phyloP scores from a whole-genome alignment of 1,140 invertebrate species.

The Atopsyche davidsoni region DNA sequence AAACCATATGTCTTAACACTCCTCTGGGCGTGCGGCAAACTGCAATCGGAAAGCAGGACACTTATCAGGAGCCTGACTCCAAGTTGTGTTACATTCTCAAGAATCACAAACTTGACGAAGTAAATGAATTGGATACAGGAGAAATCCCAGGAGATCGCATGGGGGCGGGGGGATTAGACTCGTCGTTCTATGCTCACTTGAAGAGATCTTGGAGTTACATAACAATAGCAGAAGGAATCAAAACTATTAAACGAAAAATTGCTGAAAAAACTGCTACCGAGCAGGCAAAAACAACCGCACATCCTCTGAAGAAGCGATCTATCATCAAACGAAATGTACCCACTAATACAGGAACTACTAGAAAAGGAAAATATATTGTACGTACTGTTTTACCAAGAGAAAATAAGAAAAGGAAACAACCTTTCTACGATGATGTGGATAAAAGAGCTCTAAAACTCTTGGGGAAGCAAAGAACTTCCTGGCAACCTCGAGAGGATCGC shows the following conservation, averaged over 20 bases:
- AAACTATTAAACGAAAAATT: constrained; percentile 15
- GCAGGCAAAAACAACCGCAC: not conserved
- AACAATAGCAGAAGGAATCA: not conserved
- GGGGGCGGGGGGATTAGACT: constrained; percentile 67
- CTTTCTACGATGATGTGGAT: constrained; percentile 58
- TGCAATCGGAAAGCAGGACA: constrained; percentile 13
- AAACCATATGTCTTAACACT: constrained; percentile 58
- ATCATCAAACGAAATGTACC: constrained; percentile 1
- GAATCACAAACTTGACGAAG: constrained; percentile 7
- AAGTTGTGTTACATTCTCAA: constrained; percentile 17
- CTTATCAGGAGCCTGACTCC: constrained; percentile 5
- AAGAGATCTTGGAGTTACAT: constrained; percentile 54
- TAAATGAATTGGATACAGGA: constrained; percentile 33
- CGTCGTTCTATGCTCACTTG: constrained; percentile 58
- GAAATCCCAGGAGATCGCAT: constrained; percentile 59
- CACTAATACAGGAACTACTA: not conserved
- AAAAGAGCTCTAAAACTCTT: constrained; percentile 54
- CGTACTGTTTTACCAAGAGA: constrained; percentile 13
- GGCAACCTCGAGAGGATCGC: constrained; percentile 54
- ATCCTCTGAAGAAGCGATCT: constrained; percentile 11
- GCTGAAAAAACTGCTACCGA: not conserved
- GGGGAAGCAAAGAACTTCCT: constrained; percentile 52
- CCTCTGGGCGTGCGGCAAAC: constrained; percentile 14
- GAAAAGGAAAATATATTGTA: constrained; percentile 13
- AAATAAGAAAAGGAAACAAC: not conserved